Percentiles rank a stretch among this genome's conserved stretches.
Conservation (phyloP, 2,113 vertebrate genomes). For the Colaptes auratus region DNA sequence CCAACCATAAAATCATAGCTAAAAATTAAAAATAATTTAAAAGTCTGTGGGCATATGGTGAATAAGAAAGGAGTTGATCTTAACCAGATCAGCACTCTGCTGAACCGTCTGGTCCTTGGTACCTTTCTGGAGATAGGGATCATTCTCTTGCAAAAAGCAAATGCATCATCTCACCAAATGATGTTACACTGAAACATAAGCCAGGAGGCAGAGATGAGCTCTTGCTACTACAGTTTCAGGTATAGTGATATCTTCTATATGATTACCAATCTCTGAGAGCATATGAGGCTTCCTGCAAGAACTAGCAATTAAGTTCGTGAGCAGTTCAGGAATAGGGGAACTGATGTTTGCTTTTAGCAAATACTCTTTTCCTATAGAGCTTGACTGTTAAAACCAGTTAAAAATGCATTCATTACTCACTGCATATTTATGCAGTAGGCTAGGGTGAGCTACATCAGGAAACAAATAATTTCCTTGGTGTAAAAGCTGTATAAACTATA, state of each 20-base stretch:
- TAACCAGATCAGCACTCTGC: background rate
- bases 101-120: background rate
- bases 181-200: background rate
- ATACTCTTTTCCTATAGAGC: background rate
- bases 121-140: background rate
- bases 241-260: background rate
- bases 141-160: background rate
- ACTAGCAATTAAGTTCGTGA: background rate
- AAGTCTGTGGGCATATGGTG: background rate
- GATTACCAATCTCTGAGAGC: rapidly evolving
- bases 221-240: background rate
- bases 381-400: background rate
- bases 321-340: background rate
- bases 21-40: background rate
- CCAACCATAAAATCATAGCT: background rate
- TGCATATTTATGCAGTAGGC: background rate
- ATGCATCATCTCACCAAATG: rapidly evolving
- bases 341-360: background rate
- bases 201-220: background rate
- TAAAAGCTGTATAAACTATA: background rate
- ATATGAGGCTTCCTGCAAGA: background rate
- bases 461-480: background rate
- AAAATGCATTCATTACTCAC: background rate
- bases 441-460: background rate
- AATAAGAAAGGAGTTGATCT: background rate